A percentile compares a stretch with the other conserved stretches of the same genome.
Conservation (phyloP, 1,140 invertebrate genomes). For the Drosophila tristis region DNA sequence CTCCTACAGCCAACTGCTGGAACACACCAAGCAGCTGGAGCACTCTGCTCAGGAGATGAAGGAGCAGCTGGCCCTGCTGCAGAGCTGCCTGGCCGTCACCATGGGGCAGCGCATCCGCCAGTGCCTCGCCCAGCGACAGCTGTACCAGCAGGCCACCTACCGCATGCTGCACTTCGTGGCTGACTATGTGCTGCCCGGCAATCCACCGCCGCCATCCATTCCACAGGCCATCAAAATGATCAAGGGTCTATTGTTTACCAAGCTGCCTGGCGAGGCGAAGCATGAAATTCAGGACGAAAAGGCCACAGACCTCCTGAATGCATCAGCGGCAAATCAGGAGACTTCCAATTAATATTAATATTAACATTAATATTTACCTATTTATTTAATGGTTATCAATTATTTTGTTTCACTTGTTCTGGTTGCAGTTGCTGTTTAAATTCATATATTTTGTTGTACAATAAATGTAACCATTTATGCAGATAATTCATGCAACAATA, state of each 20-base stretch:
- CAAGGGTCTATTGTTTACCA: slow-evolving; percentile 26
- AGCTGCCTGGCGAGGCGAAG: background rate
- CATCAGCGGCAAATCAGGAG: no score
- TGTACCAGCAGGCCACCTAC: slow-evolving; percentile 64
- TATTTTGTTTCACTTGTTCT: no score
- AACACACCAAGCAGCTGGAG: slow-evolving; percentile 29
- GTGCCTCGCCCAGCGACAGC: slow-evolving; percentile 49
- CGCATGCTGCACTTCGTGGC: slow-evolving; percentile 69
- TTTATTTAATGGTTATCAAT: no score
- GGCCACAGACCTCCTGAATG: no score
- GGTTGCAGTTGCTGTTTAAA: no score
- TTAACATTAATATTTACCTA: no score
- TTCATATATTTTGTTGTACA: no score
- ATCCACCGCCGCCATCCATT: slow-evolving; percentile 30
- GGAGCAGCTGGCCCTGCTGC: slow-evolving; percentile 46
- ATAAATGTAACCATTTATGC: no score
- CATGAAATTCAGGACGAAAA: no score
- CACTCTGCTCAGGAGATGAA: slow-evolving; percentile 29
- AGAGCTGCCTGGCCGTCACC: slow-evolving; percentile 71
- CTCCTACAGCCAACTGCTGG: slow-evolving; percentile 37
- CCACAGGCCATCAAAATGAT: slow-evolving; percentile 38
- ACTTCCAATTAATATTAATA: no score
- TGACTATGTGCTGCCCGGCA: slow-evolving; percentile 64
- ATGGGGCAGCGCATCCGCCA: slow-evolving; percentile 67
- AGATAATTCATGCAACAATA: no score